Conservation (phyloP, 2,888 invertebrate genomes). For the Atherix ibis region DNA sequence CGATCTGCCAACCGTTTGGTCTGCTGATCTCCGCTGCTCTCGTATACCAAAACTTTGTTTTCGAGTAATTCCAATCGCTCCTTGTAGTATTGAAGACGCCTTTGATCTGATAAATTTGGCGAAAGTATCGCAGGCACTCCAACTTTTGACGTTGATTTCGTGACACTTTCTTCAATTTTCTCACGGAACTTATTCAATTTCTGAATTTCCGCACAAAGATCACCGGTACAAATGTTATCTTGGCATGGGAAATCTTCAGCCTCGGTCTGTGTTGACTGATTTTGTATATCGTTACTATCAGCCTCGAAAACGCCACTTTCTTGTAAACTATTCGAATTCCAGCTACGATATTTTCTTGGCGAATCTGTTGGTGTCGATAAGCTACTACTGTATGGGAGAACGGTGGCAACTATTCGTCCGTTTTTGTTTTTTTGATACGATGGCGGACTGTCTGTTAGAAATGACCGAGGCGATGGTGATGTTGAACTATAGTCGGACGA, state of each 20-base stretch:
- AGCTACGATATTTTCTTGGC: slow-evolving; percentile 16
- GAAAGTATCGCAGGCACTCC: slow-evolving; percentile 9
- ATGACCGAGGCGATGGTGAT: slow-evolving; percentile 15
- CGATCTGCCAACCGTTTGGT: slow-evolving; percentile 44
- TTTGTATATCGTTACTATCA: slow-evolving; percentile 13
- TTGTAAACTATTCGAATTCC: slow-evolving; percentile 40
- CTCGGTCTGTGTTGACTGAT: slow-evolving; percentile 37
- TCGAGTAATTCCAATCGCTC: slow-evolving; percentile 47
- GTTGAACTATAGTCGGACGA: slow-evolving; percentile 21
- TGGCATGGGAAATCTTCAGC: slow-evolving; percentile 31
- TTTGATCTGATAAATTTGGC: slow-evolving; percentile 32
- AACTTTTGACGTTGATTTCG: slow-evolving; percentile 8
- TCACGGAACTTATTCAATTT: slow-evolving; percentile 47
- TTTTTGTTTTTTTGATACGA: slow-evolving; percentile 2
- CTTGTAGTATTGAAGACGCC: slow-evolving; percentile 48
- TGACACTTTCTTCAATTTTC: slow-evolving; percentile 41
- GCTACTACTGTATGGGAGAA: slow-evolving; percentile 41
- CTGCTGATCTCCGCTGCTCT: slow-evolving; percentile 46
- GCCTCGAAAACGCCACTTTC: slow-evolving; percentile 62
- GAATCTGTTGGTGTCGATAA: slow-evolving; percentile 34
- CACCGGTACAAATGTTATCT: slow-evolving; percentile 28
- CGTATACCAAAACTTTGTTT: slow-evolving; percentile 47
- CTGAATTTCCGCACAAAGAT: slow-evolving; percentile 44
- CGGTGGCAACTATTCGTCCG: slow-evolving; percentile 43
- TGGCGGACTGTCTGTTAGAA: slow-evolving; percentile 1